Evolutionary conservation across 2,888 invertebrate species (phyloP).

Genomic region (Melolontha melolontha): DNA sequence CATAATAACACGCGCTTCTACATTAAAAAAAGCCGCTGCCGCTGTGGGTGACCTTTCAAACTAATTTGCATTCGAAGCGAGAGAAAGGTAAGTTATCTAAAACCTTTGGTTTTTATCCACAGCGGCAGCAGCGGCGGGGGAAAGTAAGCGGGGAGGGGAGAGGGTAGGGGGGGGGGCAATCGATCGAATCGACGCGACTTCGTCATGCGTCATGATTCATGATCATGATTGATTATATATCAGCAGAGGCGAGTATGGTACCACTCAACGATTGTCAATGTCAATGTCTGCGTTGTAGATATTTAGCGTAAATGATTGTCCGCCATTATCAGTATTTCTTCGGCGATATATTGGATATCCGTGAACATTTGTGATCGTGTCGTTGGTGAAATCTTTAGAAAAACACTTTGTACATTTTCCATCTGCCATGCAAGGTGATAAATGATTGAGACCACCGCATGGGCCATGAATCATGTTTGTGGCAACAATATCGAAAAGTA

Average conservation of each 20-base stretch:
- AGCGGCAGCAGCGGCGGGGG: too few species aligned
- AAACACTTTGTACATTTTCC: conserved; percentile 58
- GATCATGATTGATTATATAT: too few species aligned
- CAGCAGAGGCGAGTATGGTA: conserved; percentile 56
- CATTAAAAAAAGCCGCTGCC: too few species aligned
- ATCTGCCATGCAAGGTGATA: conserved; percentile 61
- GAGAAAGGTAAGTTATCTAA: too few species aligned
- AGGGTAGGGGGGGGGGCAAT: too few species aligned
- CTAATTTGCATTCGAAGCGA: too few species aligned
- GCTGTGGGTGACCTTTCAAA: too few species aligned
- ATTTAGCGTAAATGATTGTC: conserved; percentile 50
- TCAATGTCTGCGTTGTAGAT: conserved; percentile 45
- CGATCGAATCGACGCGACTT: too few species aligned
- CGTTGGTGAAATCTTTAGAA: conserved; percentile 41
- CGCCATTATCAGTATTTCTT: conserved; percentile 51
- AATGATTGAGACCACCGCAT: conserved; percentile 58
- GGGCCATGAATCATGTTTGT: conserved; percentile 63
- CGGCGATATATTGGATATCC: conserved; percentile 56
- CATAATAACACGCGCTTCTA: too few species aligned
- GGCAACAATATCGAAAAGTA: conserved; percentile 52
- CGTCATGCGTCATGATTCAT: too few species aligned
- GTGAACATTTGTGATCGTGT: conserved; percentile 48
- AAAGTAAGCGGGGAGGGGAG: too few species aligned
- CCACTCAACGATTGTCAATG: conserved; percentile 59
- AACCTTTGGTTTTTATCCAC: too few species aligned